phyloP scores from a whole-genome alignment of 2,888 invertebrate species.

The Coremacera marginata region DNA sequence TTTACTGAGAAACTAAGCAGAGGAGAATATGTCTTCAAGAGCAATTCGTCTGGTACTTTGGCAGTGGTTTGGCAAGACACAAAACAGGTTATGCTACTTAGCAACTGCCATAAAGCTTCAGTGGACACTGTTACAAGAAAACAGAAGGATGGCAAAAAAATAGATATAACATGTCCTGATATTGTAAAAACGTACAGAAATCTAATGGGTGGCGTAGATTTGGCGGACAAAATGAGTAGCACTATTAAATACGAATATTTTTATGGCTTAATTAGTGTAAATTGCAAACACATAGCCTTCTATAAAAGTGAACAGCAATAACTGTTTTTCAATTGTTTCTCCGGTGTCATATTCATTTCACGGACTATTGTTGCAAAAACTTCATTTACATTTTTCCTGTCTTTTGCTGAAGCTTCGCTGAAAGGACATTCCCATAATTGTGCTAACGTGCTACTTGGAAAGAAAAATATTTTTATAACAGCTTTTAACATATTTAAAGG shows the following conservation, averaged over 20 bases:
- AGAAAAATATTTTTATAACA: background rate
- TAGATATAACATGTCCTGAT: no score
- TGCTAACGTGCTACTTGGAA: constrained; percentile 79
- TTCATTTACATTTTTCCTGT: constrained; percentile 98
- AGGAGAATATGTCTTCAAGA: no score
- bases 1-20: no score
- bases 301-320: constrained; percentile 95
- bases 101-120: no score
- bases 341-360: constrained; percentile 99
- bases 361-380: constrained; percentile 99
- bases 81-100: no score
- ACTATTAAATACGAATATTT: constrained; percentile 25
- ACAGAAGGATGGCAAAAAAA: no score
- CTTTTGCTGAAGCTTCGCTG: constrained; percentile 98
- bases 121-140: no score
- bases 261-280: constrained; percentile 46
- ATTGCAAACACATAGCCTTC: constrained; percentile 58
- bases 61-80: no score
- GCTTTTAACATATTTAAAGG: no score
- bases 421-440: constrained; percentile 98
- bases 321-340: constrained; percentile 88
- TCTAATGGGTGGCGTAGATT: no score
- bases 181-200: no score
- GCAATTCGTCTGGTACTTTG: no score
- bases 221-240: constrained; percentile 32